Evolutionary conservation across 2,113 vertebrate genomes (phyloP), one percentile per base, ranked within the genome.

Genomic region (Glareola pratincola): DNA sequence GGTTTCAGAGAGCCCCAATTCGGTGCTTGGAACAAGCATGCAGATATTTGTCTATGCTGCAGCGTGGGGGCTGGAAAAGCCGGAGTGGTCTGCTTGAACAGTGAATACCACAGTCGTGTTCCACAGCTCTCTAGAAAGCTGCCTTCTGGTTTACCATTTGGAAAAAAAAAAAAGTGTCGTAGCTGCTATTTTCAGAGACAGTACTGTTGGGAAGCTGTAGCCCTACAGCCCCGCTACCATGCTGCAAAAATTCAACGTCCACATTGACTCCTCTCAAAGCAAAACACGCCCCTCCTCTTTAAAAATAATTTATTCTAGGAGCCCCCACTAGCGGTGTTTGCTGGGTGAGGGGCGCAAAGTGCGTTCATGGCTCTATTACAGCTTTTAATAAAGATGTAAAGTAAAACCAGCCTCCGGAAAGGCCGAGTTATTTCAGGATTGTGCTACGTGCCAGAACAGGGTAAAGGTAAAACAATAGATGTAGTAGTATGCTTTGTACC

Each of bases 101-200:
- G 41, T 57, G 66, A 94, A 88, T 92, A 80, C 89, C 87, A 96
- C 53, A 88, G 75, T 83, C 86, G 3, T 90, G 83, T 92, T 92
- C 82, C 62, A 92, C 85, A 90, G 86, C 86, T 89, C 88, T 77
- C 80, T 71, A 87, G 73, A 91, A 95, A 92, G 86, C 92, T 94
- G 91, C 83, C 80, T 94, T 92, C 95, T 96, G 76, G n/a, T 77
- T 87, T 78, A 81, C 76, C 86, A 43, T 91, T 94, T 93, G n/a
- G n/a, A 39, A 9, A 39, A 39, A 41, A 51, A 71, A 93, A 83
- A 94, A 87, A 50, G 63, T 85, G 91, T 83, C 14, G 45, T 64
- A 90, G 63, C 75, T 95, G 60, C 96, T 96, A 94, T 96, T 97
- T 94, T 95, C 94, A 96, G 95, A 88, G 68, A 63, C 59, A 24